Evolutionary conservation across 2,888 invertebrate species (phyloP), one percentile per base, ranked within the genome.

Genomic region (Aporophyla lueneburgensis): DNA sequence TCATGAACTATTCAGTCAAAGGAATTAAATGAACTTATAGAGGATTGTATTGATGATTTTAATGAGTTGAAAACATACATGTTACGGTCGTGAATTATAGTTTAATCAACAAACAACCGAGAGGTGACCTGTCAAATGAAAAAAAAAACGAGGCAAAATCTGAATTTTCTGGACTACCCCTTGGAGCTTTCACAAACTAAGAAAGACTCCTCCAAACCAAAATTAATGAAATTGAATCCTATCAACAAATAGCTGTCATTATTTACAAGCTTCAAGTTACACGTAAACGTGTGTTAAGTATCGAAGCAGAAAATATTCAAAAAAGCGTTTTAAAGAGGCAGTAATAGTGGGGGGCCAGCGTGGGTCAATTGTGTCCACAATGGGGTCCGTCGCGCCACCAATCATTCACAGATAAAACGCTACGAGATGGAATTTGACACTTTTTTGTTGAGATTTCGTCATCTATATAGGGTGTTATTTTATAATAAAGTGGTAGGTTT

Each of bases 361-460:
- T 88, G 90, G 86, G 87, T 86, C 87, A 85, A 88, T 89, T 88
- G 86, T 86, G 81, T 74, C 73, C 82, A 92, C 91, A 92, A 91
- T 90, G 86, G 73, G 71, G 68, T 88, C 88, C 88, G 85, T 75
- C 83, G 90, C 87, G 90, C 77, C 81, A 80, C 88, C 92, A 91
- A 93, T 92, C 92, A 91, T 87, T 90, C 92, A 90, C 88, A 87
- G 85, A 86, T 87, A 90, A 91, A 87, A 86, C 76, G 84, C 86
- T 86, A 92, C 93, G 93, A 87, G 86, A 56, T 80, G 92, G 93
- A 89, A 93, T 93, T 86, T 81, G 78, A 83, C 83, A 84, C 76
- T 87, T 90, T 91, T 91, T 91, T 79, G 81, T 77, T 80, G 6
- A 81, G 86, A 87, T 86, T 88, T 87, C 80, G 59, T 66, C 63